Conservation (phyloP, 2,888 invertebrate genomes). For the Dasysyrphus albostriatus region DNA sequence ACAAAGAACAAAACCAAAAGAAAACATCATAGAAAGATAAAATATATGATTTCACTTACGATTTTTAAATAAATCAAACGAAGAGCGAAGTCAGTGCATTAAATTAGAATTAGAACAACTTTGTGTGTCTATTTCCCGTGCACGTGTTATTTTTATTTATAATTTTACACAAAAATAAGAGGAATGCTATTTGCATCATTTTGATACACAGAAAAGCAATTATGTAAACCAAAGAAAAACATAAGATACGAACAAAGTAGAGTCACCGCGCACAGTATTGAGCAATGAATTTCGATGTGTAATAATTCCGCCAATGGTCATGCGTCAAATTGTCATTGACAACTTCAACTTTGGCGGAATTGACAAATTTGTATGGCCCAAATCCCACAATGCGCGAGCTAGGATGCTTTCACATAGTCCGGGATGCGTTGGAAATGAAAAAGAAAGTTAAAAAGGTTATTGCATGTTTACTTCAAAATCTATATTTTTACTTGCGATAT, state of each 20-base stretch:
- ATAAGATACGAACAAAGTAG: not conserved
- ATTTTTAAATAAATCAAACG: not conserved
- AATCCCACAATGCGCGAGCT: not conserved
- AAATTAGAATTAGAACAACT: slow-evolving; percentile 24
- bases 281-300: not conserved
- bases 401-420: not conserved
- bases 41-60: slow-evolving; percentile 41
- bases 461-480: too few species aligned
- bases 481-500: too few species aligned
- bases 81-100: not conserved
- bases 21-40: slow-evolving; percentile 8
- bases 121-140: slow-evolving; percentile 7
- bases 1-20: slow-evolving; percentile 47
- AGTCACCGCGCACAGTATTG: not conserved
- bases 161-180: slow-evolving; percentile 10
- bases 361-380: not conserved
- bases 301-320: not conserved
- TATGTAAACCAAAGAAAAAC: slow-evolving; percentile 18
- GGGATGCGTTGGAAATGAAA: not conserved
- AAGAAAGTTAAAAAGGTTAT: too few species aligned
- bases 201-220: not conserved
- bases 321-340: slow-evolving; percentile 2
- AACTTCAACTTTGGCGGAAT: not conserved
- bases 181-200: slow-evolving; percentile 20
- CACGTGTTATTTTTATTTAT: slow-evolving; percentile 31